Evolutionary conservation across 2,113 vertebrate species (phyloP), one percentile per base, ranked within the genome.

Genomic region (Tachycineta bicolor): DNA sequence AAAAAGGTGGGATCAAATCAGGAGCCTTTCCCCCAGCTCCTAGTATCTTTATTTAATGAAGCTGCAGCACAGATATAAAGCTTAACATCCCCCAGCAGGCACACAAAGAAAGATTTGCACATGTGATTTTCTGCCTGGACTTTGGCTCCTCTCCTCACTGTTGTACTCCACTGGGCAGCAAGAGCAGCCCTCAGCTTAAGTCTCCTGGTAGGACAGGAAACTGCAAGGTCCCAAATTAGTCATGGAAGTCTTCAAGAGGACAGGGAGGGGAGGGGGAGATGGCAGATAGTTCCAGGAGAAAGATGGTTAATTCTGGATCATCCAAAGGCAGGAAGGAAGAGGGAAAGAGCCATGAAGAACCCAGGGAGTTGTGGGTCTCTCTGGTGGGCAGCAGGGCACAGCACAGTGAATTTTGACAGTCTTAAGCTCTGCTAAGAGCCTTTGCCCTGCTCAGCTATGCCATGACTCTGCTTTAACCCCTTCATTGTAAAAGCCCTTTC

Each of bases 101-200:
- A 58, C 47, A 47, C n/a, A 74, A 67, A 65, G 55, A 47, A 71
- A 22, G 70, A 70, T 41, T 83, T 71, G 50, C 4, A 17, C 8
- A 47, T 49, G 47, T 69, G n/a, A 75, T 58, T 86, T 93, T 86
- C 67, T 87, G 46, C 56, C 39, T 77, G 39, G 58, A 26, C 11
- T 85, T 47, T 21, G 47, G n/a, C 44, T 88, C 6, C 2, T 56
- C n/a, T 77, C 39, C 44, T 78, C 0, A 0, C 37, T 62, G 12
- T 14, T 11, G 14, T 44, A 17, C 25, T 75, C n/a, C 28, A 11
- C 28, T 8, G 55, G 22, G 41, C 53, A 94, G 71, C 37, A 79
- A 85, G 67, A 41, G 41, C 49, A 92, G 3, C 11, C 4, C n/a
- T 44, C n/a, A 52, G 26, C 28, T 90, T 8, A 41, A 52, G 5